phyloP scores from a whole-genome alignment of 2,113 vertebrate species.

The Hyperopisus bebe region DNA sequence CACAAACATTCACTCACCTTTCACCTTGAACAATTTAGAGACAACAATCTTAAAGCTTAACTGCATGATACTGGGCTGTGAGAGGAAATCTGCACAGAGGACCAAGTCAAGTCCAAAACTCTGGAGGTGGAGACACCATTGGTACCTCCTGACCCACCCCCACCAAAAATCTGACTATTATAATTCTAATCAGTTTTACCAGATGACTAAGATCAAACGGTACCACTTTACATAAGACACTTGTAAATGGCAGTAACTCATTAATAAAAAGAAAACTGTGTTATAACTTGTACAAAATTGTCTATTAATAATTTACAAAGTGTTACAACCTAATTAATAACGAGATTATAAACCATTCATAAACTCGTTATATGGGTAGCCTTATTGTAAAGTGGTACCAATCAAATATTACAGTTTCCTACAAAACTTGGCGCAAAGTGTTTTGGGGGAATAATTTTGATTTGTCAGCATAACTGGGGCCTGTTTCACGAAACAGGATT shows the following conservation, averaged over 20 bases:
- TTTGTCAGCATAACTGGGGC: neutral
- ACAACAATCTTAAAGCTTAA: neutral
- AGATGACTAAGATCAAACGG: neutral
- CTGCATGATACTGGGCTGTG: neutral
- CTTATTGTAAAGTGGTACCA: too few species aligned
- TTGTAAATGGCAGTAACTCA: too few species aligned
- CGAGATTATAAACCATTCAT: too few species aligned
- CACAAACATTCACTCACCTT: neutral
- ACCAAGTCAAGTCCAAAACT: neutral
- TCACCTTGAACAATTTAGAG: neutral
- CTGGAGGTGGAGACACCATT: neutral
- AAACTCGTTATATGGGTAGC: too few species aligned
- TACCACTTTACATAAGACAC: too few species aligned
- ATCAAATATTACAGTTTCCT: neutral
- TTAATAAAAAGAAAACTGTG: too few species aligned
- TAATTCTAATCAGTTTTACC: neutral
- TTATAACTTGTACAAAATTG: too few species aligned
- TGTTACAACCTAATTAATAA: too few species aligned
- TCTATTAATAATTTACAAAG: too few species aligned
- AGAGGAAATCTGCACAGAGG: neutral
- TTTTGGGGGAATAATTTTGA: neutral
- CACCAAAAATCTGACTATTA: neutral
- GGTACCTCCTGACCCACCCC: neutral
- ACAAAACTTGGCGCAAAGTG: neutral
- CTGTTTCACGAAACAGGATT: neutral